Percentiles rank a stretch among this genome's conserved stretches.
Conservation (phyloP, 2,888 invertebrate genomes). For the Drosophila niveifrons region DNA sequence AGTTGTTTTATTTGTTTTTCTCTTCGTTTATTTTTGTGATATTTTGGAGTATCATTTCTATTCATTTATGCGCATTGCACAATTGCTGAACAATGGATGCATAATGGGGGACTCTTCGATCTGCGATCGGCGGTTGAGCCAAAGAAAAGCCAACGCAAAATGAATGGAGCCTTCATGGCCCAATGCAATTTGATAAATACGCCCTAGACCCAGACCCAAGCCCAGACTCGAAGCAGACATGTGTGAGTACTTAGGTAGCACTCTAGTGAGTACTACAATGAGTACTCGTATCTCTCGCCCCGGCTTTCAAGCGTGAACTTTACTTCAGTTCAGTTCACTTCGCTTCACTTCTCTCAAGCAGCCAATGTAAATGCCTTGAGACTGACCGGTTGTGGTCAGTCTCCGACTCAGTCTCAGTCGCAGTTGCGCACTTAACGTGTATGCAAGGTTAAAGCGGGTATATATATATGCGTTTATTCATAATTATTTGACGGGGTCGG, state of each 20-base stretch:
- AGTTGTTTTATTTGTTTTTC: conserved; percentile 6
- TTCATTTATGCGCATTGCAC: conserved; percentile 72
- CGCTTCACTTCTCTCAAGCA: conserved; percentile 32
- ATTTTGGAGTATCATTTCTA: conserved; percentile 42
- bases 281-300: conserved; percentile 22
- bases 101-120: conserved; percentile 39
- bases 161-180: conserved; percentile 47
- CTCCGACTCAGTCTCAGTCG: conserved; percentile 27
- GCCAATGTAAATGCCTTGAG: conserved; percentile 67
- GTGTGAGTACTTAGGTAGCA: conserved; percentile 13
- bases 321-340: conserved; percentile 41
- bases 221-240: conserved; percentile 16
- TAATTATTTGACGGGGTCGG: conserved; percentile 22
- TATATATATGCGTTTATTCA: conserved; percentile 19
- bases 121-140: conserved; percentile 9
- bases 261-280: neutral
- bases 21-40: neutral
- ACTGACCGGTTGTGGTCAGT: conserved; percentile 74
- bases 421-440: conserved; percentile 54
- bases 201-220: conserved; percentile 53
- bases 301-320: conserved; percentile 63
- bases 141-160: conserved; percentile 28
- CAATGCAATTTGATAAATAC: conserved; percentile 38
- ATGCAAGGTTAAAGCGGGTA: conserved; percentile 56
- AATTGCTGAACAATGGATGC: conserved; percentile 49